Percentiles rank a stretch among this genome's conserved stretches.
These are phyloP conservation scores for Helleia helle DNA, from an alignment of 2,888 invertebrate species.

Conservation along the genomic window DNA sequence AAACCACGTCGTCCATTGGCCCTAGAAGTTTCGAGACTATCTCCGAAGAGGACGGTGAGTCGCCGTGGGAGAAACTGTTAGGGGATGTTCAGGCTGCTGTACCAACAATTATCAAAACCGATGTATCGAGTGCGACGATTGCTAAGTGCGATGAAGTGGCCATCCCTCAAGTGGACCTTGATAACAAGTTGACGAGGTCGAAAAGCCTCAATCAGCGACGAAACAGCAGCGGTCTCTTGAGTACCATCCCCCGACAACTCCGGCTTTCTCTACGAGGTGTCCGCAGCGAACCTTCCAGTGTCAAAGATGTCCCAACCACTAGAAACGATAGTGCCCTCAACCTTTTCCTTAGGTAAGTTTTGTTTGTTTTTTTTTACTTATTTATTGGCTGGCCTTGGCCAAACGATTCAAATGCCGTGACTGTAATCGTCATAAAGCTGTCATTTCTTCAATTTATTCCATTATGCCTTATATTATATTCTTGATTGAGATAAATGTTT, in stretches of 20 bases:
- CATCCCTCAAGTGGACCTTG: slow-evolving; percentile 43
- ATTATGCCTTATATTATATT: too few species aligned
- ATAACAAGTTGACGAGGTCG: slow-evolving; percentile 56
- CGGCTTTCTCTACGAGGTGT: slow-evolving; percentile 66
- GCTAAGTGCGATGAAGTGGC: slow-evolving; percentile 59
- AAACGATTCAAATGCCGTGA: too few species aligned
- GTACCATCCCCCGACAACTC: slow-evolving; percentile 67
- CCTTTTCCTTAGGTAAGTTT: slow-evolving; percentile 62
- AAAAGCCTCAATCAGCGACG: slow-evolving; percentile 65
- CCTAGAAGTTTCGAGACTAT: slow-evolving; percentile 69
- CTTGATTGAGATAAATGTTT: too few species aligned
- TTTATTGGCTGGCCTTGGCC: neutral
- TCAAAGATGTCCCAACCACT: slow-evolving; percentile 61
- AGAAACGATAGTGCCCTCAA: slow-evolving; percentile 68
- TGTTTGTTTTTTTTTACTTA: slow-evolving; percentile 4
- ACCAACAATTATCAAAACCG: slow-evolving; percentile 63
- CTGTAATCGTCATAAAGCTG: too few species aligned
- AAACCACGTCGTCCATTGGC: slow-evolving; percentile 63
- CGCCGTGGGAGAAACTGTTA: slow-evolving; percentile 66
- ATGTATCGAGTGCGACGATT: too few species aligned
- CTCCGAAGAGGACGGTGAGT: slow-evolving; percentile 62
- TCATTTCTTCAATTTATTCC: too few species aligned
- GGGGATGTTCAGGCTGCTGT: slow-evolving; percentile 56
- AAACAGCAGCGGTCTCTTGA: slow-evolving; percentile 68
- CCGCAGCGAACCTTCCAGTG: slow-evolving; percentile 65